These are phyloP conservation scores for Lepidonotus clava DNA, from an alignment of 2,888 invertebrate species.

Conservation along the genomic window DNA sequence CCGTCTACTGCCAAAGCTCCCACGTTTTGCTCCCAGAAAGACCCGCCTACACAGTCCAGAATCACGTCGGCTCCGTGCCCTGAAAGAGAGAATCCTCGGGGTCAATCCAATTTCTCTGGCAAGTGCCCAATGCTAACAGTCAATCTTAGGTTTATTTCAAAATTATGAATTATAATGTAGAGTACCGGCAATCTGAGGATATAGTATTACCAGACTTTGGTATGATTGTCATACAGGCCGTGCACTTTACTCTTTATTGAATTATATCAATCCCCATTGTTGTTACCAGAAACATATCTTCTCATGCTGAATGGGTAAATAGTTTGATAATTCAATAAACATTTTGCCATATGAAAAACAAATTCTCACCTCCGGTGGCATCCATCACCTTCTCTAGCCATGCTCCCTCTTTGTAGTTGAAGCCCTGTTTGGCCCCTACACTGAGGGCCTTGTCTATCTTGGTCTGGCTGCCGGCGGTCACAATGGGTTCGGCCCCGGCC, in stretches of 20 bases:
- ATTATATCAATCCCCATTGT: no score
- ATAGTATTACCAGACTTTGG: no score
- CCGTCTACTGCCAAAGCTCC: constrained; percentile 76
- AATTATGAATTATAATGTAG: no score
- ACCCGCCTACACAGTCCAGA: constrained; percentile 80
- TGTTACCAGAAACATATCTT: no score
- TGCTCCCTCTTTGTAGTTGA: constrained; percentile 79
- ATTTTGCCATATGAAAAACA: not conserved
- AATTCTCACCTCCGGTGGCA: constrained; percentile 72
- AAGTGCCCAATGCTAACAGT: no score
- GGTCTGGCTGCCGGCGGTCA: constrained; percentile 78
- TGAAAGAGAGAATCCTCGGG: constrained; percentile 62
- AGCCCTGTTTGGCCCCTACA: constrained; percentile 76
- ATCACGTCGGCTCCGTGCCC: constrained; percentile 78
- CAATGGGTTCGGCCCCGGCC: constrained; percentile 72
- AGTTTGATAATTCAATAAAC: not conserved
- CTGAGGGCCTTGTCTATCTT: constrained; percentile 74
- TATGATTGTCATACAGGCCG: no score
- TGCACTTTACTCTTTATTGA: no score
- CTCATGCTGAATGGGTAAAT: no score
- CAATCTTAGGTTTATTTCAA: no score
- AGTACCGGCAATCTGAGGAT: no score
- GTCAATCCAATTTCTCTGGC: no score
- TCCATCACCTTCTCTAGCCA: constrained; percentile 74
- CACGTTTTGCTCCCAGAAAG: constrained; percentile 78